Evolutionary conservation across 2,113 vertebrate genomes (phyloP).

Genomic region (Chinchilla lanigera): DNA sequence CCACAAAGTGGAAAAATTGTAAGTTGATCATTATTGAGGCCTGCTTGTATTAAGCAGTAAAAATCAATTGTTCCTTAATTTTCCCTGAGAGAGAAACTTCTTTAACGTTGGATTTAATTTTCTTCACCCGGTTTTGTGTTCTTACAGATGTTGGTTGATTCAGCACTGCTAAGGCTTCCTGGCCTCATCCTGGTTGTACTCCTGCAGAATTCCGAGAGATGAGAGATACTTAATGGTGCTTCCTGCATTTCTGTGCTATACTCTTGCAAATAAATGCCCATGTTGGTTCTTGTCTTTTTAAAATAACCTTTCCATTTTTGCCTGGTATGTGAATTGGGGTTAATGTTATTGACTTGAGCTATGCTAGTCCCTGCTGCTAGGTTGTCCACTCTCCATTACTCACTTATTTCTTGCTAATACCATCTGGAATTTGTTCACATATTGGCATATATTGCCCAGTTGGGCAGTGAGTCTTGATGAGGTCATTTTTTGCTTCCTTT

Average conservation of each 20-base stretch:
- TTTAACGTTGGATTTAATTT: slow-evolving; percentile 25
- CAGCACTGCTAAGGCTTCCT: not conserved
- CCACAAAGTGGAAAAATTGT: not conserved
- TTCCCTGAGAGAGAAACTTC: not conserved
- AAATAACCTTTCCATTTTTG: not conserved
- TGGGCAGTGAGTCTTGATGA: not conserved
- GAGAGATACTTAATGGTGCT: not conserved
- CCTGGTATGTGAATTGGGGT: not conserved
- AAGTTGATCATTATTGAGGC: no score
- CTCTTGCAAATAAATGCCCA: not conserved
- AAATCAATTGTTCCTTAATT: not conserved
- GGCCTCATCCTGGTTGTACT: not conserved
- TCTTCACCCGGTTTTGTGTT: slow-evolving; percentile 8
- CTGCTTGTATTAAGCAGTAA: not conserved
- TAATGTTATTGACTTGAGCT: not conserved
- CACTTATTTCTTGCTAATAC: not conserved
- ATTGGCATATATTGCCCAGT: not conserved
- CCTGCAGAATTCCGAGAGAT: not conserved
- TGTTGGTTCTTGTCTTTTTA: not conserved
- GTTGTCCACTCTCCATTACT: not conserved
- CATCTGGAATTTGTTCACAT: slow-evolving; percentile 19
- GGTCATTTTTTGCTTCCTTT: not conserved
- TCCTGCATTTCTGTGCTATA: not conserved
- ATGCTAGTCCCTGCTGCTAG: not conserved
- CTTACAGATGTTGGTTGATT: not conserved